Base-by-base conservation (phyloP, 2,888 invertebrate genomes). In the Agrochola circellaris region DNA sequence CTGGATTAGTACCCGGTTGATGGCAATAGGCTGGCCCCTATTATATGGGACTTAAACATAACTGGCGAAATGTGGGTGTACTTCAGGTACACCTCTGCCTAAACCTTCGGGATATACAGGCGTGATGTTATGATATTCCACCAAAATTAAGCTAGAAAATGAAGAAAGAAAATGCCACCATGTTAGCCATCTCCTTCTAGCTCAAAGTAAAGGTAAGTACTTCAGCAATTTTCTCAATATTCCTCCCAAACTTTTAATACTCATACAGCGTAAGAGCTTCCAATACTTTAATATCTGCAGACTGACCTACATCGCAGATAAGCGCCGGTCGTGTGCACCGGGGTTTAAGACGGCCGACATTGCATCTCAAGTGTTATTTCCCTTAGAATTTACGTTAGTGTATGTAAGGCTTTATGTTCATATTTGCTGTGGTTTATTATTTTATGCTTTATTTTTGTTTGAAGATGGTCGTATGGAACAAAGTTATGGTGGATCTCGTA, bases 211-310 rank as follows among this genome's bases (percentile, higher is more conserved):
- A 48, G 9, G 7, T n/a, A 23, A 17, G 15, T 26, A 34, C 20
- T 17, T 45, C 42, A 2, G 7, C 5, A 11, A 62, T 64, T 61
- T 61, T 26, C 67, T 48, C 38, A 75, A 72, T 66, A 71, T 77
- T 77, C 23, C 58, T 6, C 38, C 65, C 67, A 66, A 83, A 79
- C 73, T 82, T 82, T 76, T 75, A 84, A 89, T 85, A 77, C 81
- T 75, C 38, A 71, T 69, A 83, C 71, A 87, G 84, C 83, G 69
- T 70, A 77, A 75, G 80, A 86, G 75, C 79, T 89, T 87, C 83
- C 84, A 87, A 92, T 88, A 90, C 87, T 89, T 88, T 90, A 92
- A 92, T 93, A 93, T 92, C 87, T 87, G 84, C 83, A 77, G 83
- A 79, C 74, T 89, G 93, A 92, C 93, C 93, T 87, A 91, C 87